Evolutionary conservation across 2,888 invertebrate species (phyloP).

Genomic region (Cerastis leucographa): DNA sequence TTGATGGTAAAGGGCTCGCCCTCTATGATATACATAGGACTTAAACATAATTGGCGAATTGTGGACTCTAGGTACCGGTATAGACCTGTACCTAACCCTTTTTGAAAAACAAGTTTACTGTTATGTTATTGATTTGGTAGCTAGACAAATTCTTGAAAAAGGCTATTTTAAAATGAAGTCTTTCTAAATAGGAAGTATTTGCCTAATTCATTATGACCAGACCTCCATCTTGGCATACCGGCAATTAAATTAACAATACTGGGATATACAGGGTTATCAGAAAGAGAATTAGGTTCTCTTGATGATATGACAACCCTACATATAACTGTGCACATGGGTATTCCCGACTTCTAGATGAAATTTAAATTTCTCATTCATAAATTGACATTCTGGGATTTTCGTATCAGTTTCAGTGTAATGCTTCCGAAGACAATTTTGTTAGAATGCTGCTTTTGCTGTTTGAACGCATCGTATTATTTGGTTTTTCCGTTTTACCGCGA

Average conservation of each 20-base stretch:
- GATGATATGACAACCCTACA: slow-evolving; percentile 26
- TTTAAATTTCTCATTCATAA: slow-evolving; percentile 53
- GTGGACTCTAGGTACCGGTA: no score
- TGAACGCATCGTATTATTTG: slow-evolving; percentile 5
- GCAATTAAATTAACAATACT: not conserved
- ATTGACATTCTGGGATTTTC: slow-evolving; percentile 37
- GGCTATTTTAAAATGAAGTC: not conserved
- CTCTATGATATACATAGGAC: not conserved
- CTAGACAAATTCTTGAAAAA: not conserved
- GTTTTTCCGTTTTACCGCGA: not conserved
- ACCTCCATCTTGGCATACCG: not conserved
- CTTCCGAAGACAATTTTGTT: slow-evolving; percentile 39
- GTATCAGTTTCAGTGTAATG: slow-evolving; percentile 24
- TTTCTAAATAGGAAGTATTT: not conserved
- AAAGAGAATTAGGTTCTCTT: not conserved
- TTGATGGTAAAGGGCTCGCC: not conserved
- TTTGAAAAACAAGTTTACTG: not conserved
- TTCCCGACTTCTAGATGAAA: slow-evolving; percentile 38
- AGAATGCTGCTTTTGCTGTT: slow-evolving; percentile 10
- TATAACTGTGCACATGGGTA: slow-evolving; percentile 1
- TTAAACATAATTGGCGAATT: not conserved
- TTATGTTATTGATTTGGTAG: not conserved
- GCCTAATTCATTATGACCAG: not conserved
- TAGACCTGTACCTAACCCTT: not conserved
- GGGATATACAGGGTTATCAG: not conserved